Conservation (phyloP, 2,113 vertebrate genomes). For the Rattus norvegicus region DNA sequence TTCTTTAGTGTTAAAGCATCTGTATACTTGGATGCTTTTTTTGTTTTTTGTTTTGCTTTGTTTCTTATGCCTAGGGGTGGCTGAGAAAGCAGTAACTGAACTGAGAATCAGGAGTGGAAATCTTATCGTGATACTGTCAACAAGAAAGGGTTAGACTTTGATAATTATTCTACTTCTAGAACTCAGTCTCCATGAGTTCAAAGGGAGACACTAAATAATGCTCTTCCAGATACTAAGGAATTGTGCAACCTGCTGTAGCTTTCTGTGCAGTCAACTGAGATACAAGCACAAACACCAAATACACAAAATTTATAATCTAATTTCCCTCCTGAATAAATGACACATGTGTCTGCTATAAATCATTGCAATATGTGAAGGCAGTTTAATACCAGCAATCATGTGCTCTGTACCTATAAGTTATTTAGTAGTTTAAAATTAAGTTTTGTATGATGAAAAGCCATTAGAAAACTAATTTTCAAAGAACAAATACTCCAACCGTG, state of each 20-base stretch:
- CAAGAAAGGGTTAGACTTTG: background rate
- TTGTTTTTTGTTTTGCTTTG: background rate
- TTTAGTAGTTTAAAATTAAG: conserved; percentile 4
- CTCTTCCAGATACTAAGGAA: background rate
- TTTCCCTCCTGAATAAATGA: background rate
- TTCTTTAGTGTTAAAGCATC: background rate
- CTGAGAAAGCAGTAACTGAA: background rate
- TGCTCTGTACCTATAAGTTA: background rate
- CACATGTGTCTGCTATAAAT: background rate
- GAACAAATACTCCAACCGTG: background rate
- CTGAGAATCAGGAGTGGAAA: background rate
- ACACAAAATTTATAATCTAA: conserved; percentile 1
- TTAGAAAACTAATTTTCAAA: background rate
- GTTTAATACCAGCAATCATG: background rate
- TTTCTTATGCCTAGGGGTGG: background rate
- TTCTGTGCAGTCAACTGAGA: background rate
- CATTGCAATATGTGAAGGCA: background rate
- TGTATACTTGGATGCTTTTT: background rate
- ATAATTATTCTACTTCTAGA: background rate
- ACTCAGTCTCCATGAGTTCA: background rate
- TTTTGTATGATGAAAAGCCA: background rate
- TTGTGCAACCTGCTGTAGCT: background rate
- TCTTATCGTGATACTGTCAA: background rate
- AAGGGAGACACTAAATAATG: background rate
- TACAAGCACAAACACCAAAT: background rate